Base-by-base conservation (phyloP, 1,140 invertebrate species). In the Trinorchestia longiramus region DNA sequence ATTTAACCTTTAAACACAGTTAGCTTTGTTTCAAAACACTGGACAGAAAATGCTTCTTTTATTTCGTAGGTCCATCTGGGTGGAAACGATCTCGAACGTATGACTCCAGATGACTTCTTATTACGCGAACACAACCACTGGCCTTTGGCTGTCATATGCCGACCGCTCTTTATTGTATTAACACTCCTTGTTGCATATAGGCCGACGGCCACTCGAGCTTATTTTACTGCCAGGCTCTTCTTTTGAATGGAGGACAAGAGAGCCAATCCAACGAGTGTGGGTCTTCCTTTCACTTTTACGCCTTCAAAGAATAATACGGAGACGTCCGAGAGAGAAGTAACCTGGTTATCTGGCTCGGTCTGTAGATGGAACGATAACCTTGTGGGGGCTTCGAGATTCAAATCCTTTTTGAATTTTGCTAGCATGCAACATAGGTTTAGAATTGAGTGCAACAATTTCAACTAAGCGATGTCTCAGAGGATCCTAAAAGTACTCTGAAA, bases 271-370 rank as follows among this genome's bases (percentile, higher is more conserved):
- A 90, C n/a, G 88, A 11, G 36, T 94, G 43, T 47, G 92, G 8
- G 92, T 36, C 43, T 44, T 94, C 92, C 92, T 94, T 94, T 94
- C 92, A 94, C 92, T 94, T 77, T 36, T 91, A 41, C 41, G 88
- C 43, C 88, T 91, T 36, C 88, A 28, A 91, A 91, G 88, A 91
- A 91, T 91, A 91, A 91, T 91, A 91, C 88, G 88, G 41, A 91
- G 88, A 44, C 43, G 41, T 44, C 92, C 92, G 36, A 94, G 92
- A 15, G 40, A 94, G 92, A 44, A 43, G 41, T 23, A 40, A 44
- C 36, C 36, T 43, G 92, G 92, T 94, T 44, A 94, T 94, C 40
- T 43, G 92, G 43, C 43, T 45, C 92, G 43, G 43, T n/a, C 92
- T 8, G 8, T 40, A 42, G 92, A 94, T 94, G 92, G 43, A 17